Evolutionary conservation across 2,113 vertebrate genomes (phyloP), one percentile per base, ranked within the genome.

Genomic region (Callopanchax toddi): DNA sequence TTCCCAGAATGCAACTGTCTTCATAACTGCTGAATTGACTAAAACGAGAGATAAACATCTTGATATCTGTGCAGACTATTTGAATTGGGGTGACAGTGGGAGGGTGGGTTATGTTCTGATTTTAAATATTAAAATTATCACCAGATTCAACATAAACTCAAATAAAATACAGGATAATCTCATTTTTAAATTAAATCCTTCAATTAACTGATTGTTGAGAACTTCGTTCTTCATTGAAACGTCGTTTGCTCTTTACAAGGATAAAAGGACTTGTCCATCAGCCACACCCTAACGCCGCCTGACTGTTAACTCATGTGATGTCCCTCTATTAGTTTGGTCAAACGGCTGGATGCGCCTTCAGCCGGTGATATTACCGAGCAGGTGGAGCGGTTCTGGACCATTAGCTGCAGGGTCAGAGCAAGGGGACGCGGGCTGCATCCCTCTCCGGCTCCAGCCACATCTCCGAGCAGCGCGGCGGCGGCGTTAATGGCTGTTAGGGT

Each of bases 321-420:
- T 59, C 48, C 78, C 54, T 71, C 67, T 67, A 79, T 85, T 83
- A 84, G 76, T 79, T 71, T 76, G 81, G 59, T 71, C 68, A 66
- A 82, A 77, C 17, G 78, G 72, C 67, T 76, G 81, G 63, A 67
- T 76, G 84, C 72, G 21, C 64, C 71, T 64, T 61, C 57, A 71
- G 76, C 74, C 57, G 8, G 67, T 75, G 80, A 69, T 74, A 68
- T 78, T 52, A 61, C 52, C 16, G 82, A 85, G 78, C 86, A 85
- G 86, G 82, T 88, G 86, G 78, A 62, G 56, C 42, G 56, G 84
- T 82, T 83, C 80, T 67, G 87, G 80, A 46, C 87, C 80, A 80
- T 86, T 88, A 86, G 82, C 78, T 49, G 40, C 55, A 21, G 84
- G 76, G 78, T 83, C 82, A 79, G 71, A 1, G 45, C 54, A 57